phyloP scores from a whole-genome alignment of 2,888 invertebrate genomes.

The Thyatira batis region DNA sequence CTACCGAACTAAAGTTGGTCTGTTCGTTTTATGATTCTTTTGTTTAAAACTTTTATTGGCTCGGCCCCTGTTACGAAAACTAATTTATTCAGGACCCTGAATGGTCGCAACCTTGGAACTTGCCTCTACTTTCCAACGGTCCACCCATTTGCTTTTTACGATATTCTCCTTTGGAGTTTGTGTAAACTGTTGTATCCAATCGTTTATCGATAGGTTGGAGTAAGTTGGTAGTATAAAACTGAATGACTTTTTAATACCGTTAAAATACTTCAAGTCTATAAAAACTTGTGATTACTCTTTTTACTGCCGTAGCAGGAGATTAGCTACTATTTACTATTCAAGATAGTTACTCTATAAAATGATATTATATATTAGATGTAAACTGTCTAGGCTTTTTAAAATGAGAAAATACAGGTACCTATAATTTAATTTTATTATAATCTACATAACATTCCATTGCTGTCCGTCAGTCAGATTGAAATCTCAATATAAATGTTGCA shows the following conservation, averaged over 20 bases:
- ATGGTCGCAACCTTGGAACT: constrained; percentile 66
- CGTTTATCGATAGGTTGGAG: constrained; percentile 14
- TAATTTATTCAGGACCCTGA: constrained; percentile 78
- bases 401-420: background rate
- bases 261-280: constrained; percentile 1
- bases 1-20: constrained; percentile 61
- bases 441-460: background rate
- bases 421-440: background rate
- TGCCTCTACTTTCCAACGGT: constrained; percentile 56
- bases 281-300: background rate
- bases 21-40: constrained; percentile 80
- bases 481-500: too few species aligned
- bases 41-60: constrained; percentile 82
- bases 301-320: background rate
- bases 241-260: constrained; percentile 5
- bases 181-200: constrained; percentile 31
- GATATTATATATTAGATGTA: background rate
- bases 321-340: constrained; percentile 1
- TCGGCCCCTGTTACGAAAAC: constrained; percentile 72
- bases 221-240: constrained; percentile 20
- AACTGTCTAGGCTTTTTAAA: background rate
- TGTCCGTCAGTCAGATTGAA: background rate
- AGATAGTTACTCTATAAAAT: background rate
- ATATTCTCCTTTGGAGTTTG: constrained; percentile 48
- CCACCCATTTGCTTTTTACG: constrained; percentile 62